Evolutionary conservation across 2,113 vertebrate genomes (phyloP).

Genomic region (Orthochromis malagaraziensis): DNA sequence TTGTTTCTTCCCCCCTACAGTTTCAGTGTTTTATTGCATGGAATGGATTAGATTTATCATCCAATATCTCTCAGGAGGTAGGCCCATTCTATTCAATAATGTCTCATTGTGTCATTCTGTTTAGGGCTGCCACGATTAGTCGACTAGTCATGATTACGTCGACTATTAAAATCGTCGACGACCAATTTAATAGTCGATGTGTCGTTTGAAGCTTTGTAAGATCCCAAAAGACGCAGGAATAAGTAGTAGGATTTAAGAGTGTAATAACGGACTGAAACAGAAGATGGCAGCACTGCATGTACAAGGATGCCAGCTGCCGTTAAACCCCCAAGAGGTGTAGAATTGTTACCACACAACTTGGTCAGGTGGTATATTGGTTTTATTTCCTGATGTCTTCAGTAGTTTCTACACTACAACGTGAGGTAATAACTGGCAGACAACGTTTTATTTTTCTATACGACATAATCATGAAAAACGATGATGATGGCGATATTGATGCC

Average conservation of each 20-base stretch:
- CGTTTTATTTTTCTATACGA: neutral
- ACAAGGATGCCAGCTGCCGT: neutral
- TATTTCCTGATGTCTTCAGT: neutral
- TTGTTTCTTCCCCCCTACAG: neutral
- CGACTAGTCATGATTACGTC: neutral
- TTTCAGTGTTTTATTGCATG: neutral
- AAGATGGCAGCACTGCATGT: neutral
- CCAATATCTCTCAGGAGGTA: neutral
- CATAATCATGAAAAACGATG: neutral
- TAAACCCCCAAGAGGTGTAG: neutral
- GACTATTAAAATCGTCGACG: neutral
- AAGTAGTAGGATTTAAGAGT: neutral
- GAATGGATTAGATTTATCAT: neutral
- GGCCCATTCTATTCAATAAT: neutral
- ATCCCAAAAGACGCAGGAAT: neutral
- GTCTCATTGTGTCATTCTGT: neutral
- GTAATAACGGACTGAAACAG: neutral
- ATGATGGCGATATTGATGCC: neutral
- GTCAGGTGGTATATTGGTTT: neutral
- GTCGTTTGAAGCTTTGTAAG: neutral
- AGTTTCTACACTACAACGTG: neutral
- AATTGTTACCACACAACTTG: neutral
- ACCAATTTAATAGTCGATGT: fast-evolving
- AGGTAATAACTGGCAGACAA: neutral
- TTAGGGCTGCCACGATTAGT: neutral